Evolutionary conservation across 2,888 invertebrate genomes (phyloP).

Genomic region (Augiades crinisus): DNA sequence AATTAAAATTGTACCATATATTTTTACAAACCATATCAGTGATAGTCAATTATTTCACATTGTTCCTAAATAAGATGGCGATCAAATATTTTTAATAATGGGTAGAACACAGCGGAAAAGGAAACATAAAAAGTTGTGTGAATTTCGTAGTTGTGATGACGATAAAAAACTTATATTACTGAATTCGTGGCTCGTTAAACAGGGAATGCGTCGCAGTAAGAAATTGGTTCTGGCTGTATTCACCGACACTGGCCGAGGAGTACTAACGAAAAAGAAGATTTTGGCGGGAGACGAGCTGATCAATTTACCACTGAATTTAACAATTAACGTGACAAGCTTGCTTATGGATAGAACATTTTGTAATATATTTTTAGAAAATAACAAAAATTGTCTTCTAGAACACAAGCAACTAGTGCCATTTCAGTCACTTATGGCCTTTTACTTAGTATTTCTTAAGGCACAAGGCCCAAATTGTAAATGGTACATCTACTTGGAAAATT

Average conservation of each 20-base stretch:
- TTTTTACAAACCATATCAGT: neutral
- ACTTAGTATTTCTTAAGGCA: conserved; percentile 85
- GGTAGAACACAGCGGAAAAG: conserved; percentile 76
- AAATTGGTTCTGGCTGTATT: conserved; percentile 82
- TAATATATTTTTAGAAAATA: conserved; percentile 63
- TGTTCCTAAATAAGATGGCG: neutral
- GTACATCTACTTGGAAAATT: conserved; percentile 84
- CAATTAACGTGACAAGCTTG: conserved; percentile 81
- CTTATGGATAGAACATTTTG: conserved; percentile 79
- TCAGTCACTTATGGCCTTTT: conserved; percentile 88
- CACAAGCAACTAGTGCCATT: conserved; percentile 75
- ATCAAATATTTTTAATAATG: conserved; percentile 48
- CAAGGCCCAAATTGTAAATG: conserved; percentile 78
- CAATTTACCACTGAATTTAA: conserved; percentile 80
- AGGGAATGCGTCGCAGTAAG: conserved; percentile 80
- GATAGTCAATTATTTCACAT: neutral
- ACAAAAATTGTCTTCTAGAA: conserved; percentile 64
- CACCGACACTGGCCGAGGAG: conserved; percentile 86
- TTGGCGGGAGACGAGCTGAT: conserved; percentile 81
- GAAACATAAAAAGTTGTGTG: conserved; percentile 49
- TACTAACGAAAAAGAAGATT: conserved; percentile 82
- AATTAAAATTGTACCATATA: neutral
- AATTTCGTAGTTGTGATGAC: conserved; percentile 56
- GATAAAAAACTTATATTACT: conserved; percentile 66
- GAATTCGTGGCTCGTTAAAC: conserved; percentile 76